Percentiles rank a stretch among this genome's conserved stretches.
Conservation (phyloP, 2,888 invertebrate genomes). For the Theretra japonica region DNA sequence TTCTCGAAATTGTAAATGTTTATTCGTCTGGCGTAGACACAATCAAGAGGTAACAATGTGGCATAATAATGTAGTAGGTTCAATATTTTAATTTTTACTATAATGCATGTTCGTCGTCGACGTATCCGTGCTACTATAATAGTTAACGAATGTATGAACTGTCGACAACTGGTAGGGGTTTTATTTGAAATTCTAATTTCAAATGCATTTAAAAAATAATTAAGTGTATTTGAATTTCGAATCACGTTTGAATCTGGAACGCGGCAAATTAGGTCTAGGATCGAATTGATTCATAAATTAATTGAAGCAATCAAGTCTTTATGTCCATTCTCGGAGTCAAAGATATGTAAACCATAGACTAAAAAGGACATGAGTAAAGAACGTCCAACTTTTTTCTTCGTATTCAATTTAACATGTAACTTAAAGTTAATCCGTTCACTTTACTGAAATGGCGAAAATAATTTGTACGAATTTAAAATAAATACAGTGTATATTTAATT, state of each 20-base stretch:
- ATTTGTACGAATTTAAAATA: conserved; percentile 20
- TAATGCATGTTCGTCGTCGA: not conserved
- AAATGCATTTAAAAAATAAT: conserved; percentile 8
- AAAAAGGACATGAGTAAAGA: conserved; percentile 5
- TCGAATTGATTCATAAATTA: conserved; percentile 21
- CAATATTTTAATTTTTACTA: conserved; percentile 22
- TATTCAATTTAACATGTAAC: not conserved
- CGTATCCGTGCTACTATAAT: not conserved
- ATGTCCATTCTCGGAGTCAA: conserved; percentile 9
- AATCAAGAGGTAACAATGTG: conserved; percentile 18
- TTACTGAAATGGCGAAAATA: not conserved
- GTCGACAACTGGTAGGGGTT: not conserved
- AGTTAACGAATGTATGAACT: conserved; percentile 13
- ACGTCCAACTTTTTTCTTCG: not conserved
- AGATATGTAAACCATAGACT: conserved; percentile 19
- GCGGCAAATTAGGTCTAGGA: conserved; percentile 14
- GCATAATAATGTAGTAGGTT: conserved; percentile 15
- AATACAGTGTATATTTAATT: conserved; percentile 21
- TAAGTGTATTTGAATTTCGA: conserved; percentile 12
- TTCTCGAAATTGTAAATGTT: conserved; percentile 23
- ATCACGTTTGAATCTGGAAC: conserved; percentile 22
- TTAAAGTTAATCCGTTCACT: not conserved
- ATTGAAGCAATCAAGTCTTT: conserved; percentile 22
- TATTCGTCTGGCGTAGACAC: conserved; percentile 26
- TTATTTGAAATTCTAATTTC: not conserved